phyloP scores from a whole-genome alignment of 2,888 invertebrate genomes.

The Lampropteryx suffumata region DNA sequence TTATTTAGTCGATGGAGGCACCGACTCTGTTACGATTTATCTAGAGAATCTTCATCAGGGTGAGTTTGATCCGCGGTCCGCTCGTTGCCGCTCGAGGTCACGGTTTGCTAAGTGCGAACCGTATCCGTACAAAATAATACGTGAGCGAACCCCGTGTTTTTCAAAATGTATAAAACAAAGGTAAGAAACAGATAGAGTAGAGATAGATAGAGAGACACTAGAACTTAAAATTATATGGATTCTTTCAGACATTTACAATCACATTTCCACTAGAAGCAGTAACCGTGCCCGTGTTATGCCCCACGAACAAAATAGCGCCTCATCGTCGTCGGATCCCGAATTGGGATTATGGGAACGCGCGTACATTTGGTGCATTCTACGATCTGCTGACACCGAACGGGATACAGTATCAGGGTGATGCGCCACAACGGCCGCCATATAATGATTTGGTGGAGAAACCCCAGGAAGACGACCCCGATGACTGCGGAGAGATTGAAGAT shows the following conservation, averaged over 20 bases:
- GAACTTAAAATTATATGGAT: no score
- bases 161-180: no score
- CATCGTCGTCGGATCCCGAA: constrained; percentile 50
- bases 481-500: constrained; percentile 74
- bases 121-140: no score
- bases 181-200: no score
- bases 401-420: constrained; percentile 35
- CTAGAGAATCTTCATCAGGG: no score
- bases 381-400: constrained; percentile 52
- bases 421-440: constrained; percentile 26
- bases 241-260: constrained; percentile 44
- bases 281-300: constrained; percentile 63
- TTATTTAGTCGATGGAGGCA: no score
- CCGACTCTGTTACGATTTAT: no score
- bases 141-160: no score
- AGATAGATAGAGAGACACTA: no score
- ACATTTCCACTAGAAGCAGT: constrained; percentile 50
- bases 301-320: constrained; percentile 76
- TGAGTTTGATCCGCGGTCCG: no score
- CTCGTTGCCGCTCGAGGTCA: no score
- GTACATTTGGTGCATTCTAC: constrained; percentile 64
- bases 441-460: constrained; percentile 60
- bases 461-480: constrained; percentile 62
- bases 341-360: constrained; percentile 42
- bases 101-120: no score